Percentiles rank a stretch among this genome's conserved stretches.
Conservation (phyloP, 2,113 vertebrate species). For the Cranoglanis bouderius region DNA sequence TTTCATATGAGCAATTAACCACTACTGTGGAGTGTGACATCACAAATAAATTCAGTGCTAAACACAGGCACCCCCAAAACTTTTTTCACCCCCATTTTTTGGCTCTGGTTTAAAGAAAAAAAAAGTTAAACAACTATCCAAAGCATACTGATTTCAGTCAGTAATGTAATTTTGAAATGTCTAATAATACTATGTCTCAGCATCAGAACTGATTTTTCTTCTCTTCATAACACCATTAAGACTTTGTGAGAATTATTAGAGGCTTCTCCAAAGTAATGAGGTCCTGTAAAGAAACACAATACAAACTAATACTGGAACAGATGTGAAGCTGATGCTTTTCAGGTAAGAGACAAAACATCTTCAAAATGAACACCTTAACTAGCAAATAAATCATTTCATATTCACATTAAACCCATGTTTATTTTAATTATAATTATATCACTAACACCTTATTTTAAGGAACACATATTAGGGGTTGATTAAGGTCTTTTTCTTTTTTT, state of each 20-base stretch:
- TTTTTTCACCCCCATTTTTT: too few relatives aligned
- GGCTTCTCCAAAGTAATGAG: background rate
- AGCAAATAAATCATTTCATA: background rate
- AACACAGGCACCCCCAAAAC: too few relatives aligned
- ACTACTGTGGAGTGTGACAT: too few relatives aligned
- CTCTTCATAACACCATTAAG: background rate
- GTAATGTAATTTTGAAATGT: too few relatives aligned
- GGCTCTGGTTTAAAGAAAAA: too few relatives aligned
- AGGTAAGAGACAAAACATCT: background rate
- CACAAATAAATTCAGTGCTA: too few relatives aligned
- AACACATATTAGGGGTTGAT: background rate
- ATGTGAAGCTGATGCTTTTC: background rate
- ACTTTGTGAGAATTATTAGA: background rate
- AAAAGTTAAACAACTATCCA: too few relatives aligned
- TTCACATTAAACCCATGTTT: background rate
- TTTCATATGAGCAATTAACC: too few relatives aligned
- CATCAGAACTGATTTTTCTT: background rate
- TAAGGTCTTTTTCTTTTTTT: background rate
- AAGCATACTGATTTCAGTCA: background rate
- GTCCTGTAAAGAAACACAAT: background rate
- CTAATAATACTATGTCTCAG: background rate
- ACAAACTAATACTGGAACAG: background rate
- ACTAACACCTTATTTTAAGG: background rate
- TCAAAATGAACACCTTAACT: background rate
- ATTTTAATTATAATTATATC: background rate